Evolutionary conservation across 2,888 invertebrate genomes (phyloP), one percentile per base, ranked within the genome.

Genomic region (Macaria liturata): DNA sequence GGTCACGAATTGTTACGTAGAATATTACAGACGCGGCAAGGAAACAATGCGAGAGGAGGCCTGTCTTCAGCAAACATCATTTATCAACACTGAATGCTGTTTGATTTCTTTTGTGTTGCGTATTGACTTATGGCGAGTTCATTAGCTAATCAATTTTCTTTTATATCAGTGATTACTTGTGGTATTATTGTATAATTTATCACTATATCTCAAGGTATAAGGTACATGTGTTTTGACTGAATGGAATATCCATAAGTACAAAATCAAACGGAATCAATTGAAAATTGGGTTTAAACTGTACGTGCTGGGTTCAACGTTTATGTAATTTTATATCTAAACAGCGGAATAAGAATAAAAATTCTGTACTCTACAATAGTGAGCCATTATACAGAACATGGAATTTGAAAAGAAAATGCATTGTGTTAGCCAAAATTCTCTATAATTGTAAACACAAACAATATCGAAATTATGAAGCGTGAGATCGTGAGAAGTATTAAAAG

Each of bases 401-500:
- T 54, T 39, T 7, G 43, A 50, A 51, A n/a, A 43, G 43, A 47
- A 54, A 58, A 49, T 60, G 46, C 55, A 54, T 49, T 54, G 57
- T 49, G 49, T 48, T 60, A 44, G 49, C 52, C 56, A 55, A 57
- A 20, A 59, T 57, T 61, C 53, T 59, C 32, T 43, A 46, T 61
- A 56, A 61, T 59, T 51, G 49, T 54, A 54, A 61, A 58, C 58
- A 64, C 51, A 69, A 78, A 70, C 73, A 69, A 67, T 69, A 69
- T 70, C 59, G 65, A 73, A 71, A 72, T 74, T 70, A 72, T 64
- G 65, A 65, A 70, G 72, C 74, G 71, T 68, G 70, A 77, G 75
- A 81, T 83, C 82, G 85, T 87, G 87, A 78, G 88, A 86, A 80
- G 68, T 78, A 78, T 76, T 64, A 60, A 61, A 69, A 64, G 47